These are phyloP conservation scores for Macropodus opercularis DNA, from an alignment of 2,797 vertebrate genomes.

Conservation along the genomic window DNA sequence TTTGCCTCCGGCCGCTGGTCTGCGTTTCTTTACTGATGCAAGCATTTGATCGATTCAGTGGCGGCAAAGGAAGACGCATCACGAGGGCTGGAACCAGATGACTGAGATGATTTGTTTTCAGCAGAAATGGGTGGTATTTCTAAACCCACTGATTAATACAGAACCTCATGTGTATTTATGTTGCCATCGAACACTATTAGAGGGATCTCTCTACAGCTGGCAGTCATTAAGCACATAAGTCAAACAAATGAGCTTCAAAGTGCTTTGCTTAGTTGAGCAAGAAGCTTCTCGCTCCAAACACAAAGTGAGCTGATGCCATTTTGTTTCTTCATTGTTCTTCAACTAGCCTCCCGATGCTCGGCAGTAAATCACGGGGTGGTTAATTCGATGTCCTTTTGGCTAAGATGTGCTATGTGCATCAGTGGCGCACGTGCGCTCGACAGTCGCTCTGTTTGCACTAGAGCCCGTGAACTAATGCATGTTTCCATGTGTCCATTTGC, in stretches of 20 bases:
- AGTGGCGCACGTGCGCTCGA: too few relatives aligned
- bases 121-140: constrained; percentile 12
- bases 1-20: background rate
- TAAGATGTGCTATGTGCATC: constrained; percentile 19
- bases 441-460: constrained; percentile 31
- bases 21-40: background rate
- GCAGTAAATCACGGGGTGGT: constrained; percentile 28
- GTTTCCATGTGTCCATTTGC: constrained; percentile 59
- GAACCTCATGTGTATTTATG: constrained; percentile 18
- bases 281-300: too few relatives aligned
- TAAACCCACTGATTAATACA: constrained; percentile 11
- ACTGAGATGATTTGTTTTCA: constrained; percentile 11
- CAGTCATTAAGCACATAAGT: constrained; percentile 43
- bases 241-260: constrained; percentile 49
- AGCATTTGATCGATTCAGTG: background rate
- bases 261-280: constrained; percentile 14
- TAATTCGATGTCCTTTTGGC: constrained; percentile 51
- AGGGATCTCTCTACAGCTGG: constrained; percentile 5
- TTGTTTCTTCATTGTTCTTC: constrained; percentile 18
- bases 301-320: too few relatives aligned
- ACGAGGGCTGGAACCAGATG: background rate
- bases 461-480: constrained; percentile 59
- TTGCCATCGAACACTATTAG: constrained; percentile 8
- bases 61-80: background rate
- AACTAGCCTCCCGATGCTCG: constrained; percentile 3